These are phyloP conservation scores for Cosmia pyralina DNA, from an alignment of 2,888 invertebrate genomes.

Conservation along the genomic window DNA sequence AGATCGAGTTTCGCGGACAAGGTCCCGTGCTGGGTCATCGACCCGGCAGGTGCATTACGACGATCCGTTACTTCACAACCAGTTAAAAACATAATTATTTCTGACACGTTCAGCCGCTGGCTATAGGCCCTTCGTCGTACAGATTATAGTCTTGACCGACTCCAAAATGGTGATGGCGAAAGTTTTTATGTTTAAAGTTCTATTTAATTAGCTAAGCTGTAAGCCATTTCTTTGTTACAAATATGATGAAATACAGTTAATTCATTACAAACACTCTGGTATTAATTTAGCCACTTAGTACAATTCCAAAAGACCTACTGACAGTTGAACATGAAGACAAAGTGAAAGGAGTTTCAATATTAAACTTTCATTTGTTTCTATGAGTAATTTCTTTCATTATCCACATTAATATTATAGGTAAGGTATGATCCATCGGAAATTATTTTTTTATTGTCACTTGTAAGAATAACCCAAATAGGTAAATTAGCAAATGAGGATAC, in stretches of 20 bases:
- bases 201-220: background rate
- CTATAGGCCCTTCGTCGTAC: conserved; percentile 43
- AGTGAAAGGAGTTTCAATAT: conserved; percentile 60
- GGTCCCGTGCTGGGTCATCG: conserved; percentile 68
- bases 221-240: background rate
- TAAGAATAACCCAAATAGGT: conserved; percentile 25
- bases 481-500: background rate
- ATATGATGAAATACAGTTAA: background rate
- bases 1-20: conserved; percentile 76
- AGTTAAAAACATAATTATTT: conserved; percentile 51
- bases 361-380: conserved; percentile 61
- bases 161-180: conserved; percentile 7
- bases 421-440: background rate
- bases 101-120: conserved; percentile 37
- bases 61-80: conserved; percentile 63
- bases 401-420: conserved; percentile 8
- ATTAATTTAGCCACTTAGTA: background rate
- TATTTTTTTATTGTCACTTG: conserved; percentile 14
- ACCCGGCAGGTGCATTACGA: conserved; percentile 71
- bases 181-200: conserved; percentile 8
- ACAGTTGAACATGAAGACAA: conserved; percentile 29
- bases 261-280: background rate
- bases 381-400: conserved; percentile 20
- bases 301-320: conserved; percentile 10
- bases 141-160: conserved; percentile 9